A percentile compares a stretch with the other conserved stretches of the same genome.
These are phyloP conservation scores for Pristionchus exspectatus DNA, from an alignment of 2,888 invertebrate species.

Conservation along the genomic window DNA sequence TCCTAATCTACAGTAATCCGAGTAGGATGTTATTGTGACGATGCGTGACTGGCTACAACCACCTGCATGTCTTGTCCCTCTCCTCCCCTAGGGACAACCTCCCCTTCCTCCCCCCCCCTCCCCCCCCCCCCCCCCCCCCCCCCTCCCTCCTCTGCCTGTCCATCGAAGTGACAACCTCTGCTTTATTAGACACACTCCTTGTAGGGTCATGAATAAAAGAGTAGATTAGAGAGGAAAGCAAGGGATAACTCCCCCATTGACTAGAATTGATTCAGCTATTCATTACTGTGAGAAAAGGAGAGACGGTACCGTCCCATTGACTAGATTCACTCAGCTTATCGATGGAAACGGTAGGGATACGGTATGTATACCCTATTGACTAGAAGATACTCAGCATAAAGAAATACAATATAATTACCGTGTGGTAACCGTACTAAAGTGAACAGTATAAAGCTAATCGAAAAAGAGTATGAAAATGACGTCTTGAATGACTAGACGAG, in stretches of 20 bases:
- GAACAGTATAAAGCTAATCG: neutral
- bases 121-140: neutral
- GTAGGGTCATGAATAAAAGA: slow-evolving; percentile 49
- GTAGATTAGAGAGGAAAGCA: slow-evolving; percentile 31
- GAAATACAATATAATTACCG: neutral
- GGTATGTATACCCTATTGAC: slow-evolving; percentile 28
- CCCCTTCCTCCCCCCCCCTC: neutral
- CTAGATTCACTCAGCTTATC: neutral
- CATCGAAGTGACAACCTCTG: slow-evolving; percentile 51
- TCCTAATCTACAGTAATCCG: slow-evolving; percentile 36
- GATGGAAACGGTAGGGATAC: neutral
- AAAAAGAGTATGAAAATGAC: neutral
- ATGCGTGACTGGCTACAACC: slow-evolving; percentile 10
- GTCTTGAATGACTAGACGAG: neutral
- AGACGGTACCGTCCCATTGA: neutral
- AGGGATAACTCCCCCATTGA: neutral
- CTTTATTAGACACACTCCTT: slow-evolving; percentile 45
- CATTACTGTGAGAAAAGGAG: neutral
- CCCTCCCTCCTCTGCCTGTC: slow-evolving; percentile 14
- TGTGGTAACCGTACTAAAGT: neutral
- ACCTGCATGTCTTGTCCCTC: slow-evolving; percentile 33
- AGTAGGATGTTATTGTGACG: slow-evolving; percentile 11
- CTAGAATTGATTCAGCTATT: slow-evolving; percentile 44
- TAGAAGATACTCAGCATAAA: slow-evolving; percentile 22
- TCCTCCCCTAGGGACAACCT: slow-evolving; percentile 8